Evolutionary conservation across 2,797 vertebrate species (phyloP).

Genomic region (Malacoraja senta): DNA sequence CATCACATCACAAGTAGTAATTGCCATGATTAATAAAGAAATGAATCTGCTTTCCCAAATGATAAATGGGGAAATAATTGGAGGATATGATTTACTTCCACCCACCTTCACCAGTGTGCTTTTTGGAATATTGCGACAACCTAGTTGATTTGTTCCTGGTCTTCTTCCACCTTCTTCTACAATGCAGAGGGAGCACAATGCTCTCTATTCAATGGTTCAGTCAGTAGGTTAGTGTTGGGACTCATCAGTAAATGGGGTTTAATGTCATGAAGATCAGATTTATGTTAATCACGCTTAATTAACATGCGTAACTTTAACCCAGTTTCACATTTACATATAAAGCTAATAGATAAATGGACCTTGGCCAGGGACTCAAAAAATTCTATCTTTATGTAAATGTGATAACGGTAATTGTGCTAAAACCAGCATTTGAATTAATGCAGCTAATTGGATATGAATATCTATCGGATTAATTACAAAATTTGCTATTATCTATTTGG

Average conservation of each 20-base stretch:
- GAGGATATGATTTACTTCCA: not conserved
- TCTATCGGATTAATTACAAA: slow-evolving; percentile 19
- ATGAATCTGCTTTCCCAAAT: not conserved
- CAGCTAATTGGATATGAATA: slow-evolving; percentile 5
- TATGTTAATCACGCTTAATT: not conserved
- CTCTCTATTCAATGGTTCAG: not conserved
- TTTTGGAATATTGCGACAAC: not conserved
- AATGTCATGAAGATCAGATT: not conserved
- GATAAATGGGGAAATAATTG: slow-evolving; percentile 1
- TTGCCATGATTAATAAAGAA: slow-evolving; percentile 16
- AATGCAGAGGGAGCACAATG: not conserved
- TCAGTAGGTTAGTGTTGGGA: not conserved
- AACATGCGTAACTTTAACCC: not conserved
- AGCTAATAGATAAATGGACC: not conserved
- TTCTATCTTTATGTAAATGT: slow-evolving; percentile 2
- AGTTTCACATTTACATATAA: not conserved
- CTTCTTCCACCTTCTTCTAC: not conserved
- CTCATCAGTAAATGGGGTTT: not conserved
- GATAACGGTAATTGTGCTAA: not conserved
- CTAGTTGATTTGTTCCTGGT: not conserved
- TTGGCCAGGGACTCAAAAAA: not conserved
- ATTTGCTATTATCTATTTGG: not conserved
- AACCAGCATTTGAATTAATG: not conserved
- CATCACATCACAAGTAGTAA: not conserved
- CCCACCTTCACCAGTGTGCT: not conserved